Conservation (phyloP, 2,797 vertebrate genomes). For the Neoniphon sammara region DNA sequence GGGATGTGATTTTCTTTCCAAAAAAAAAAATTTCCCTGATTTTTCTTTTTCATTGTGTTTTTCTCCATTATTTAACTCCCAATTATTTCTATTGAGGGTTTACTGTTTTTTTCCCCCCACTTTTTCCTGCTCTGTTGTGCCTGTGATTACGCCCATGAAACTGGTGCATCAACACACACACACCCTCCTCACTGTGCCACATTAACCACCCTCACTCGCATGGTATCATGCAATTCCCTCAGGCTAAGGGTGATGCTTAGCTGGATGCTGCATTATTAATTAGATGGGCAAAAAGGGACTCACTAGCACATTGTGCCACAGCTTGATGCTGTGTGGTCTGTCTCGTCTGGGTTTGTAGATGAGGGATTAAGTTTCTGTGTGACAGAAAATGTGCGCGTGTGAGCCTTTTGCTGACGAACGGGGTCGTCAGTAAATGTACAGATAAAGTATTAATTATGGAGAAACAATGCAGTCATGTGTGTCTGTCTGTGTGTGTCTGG, state of each 20-base stretch:
- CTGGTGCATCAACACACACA: slow-evolving; percentile 22
- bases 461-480: background rate
- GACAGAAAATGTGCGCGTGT: slow-evolving; percentile 37
- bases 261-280: slow-evolving; percentile 70
- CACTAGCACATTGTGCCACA: slow-evolving; percentile 29
- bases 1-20: slow-evolving; percentile 14
- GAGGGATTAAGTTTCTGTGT: slow-evolving; percentile 52
- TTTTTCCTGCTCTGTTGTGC: background rate
- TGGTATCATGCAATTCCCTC: slow-evolving; percentile 41
- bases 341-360: slow-evolving; percentile 38
- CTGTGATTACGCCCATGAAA: background rate
- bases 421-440: slow-evolving; percentile 35
- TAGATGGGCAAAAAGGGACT: slow-evolving; percentile 50
- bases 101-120: background rate
- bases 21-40: background rate
- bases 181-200: slow-evolving; percentile 11
- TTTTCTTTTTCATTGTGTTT: background rate
- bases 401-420: slow-evolving; percentile 43
- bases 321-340: slow-evolving; percentile 58
- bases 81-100: background rate
- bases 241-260: slow-evolving; percentile 51
- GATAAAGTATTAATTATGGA: slow-evolving; percentile 56
- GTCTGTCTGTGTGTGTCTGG: background rate
- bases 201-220: slow-evolving; percentile 21
- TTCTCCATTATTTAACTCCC: no score